Conservation (phyloP, 2,888 invertebrate species). For the Syrphus vitripennis region DNA sequence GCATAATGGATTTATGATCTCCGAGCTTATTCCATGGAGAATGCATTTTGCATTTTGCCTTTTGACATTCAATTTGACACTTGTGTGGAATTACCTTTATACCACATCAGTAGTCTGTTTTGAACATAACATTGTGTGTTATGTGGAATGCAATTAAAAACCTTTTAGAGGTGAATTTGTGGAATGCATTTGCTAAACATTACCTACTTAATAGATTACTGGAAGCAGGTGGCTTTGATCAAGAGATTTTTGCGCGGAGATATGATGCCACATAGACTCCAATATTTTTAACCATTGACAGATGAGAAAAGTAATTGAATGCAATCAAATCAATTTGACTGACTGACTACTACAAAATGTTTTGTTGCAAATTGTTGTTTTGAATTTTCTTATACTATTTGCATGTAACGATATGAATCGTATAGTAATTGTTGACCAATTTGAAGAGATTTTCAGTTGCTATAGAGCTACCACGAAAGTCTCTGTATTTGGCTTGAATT, state of each 20-base stretch:
- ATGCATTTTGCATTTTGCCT: constrained; percentile 63
- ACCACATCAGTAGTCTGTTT: constrained; percentile 16
- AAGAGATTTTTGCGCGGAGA: constrained; percentile 23
- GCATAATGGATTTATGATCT: constrained; percentile 65
- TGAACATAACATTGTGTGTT: not conserved
- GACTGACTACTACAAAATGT: constrained; percentile 51
- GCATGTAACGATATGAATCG: constrained; percentile 25
- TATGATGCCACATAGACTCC: not conserved
- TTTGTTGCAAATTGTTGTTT: constrained; percentile 15
- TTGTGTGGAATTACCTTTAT: constrained; percentile 26
- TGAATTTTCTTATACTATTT: not conserved
- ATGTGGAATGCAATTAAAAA: constrained; percentile 59
- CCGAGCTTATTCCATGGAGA: not conserved
- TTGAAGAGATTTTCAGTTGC: constrained; percentile 44
- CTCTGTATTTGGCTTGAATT: constrained; percentile 42
- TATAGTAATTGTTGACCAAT: constrained; percentile 62
- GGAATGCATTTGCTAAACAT: constrained; percentile 32
- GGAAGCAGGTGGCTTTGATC: constrained; percentile 57
- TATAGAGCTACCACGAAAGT: constrained; percentile 38
- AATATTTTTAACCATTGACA: constrained; percentile 23
- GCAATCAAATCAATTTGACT: constrained; percentile 66
- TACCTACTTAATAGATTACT: not conserved
- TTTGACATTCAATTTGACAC: constrained; percentile 66
- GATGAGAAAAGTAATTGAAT: constrained; percentile 64
- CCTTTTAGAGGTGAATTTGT: constrained; percentile 56